phyloP scores from a whole-genome alignment of 2,888 invertebrate genomes.

The Pilophorus perplexus region DNA sequence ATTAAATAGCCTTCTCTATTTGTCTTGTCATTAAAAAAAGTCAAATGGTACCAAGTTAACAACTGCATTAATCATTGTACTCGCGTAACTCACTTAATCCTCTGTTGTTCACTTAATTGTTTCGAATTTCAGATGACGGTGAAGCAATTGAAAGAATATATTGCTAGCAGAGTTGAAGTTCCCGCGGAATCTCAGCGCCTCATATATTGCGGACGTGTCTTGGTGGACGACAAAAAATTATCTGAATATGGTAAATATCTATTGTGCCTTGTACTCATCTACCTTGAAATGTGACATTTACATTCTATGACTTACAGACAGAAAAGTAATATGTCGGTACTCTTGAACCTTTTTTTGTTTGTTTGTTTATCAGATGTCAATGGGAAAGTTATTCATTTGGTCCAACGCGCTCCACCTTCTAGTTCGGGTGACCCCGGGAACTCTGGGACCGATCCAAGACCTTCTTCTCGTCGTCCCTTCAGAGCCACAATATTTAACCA shows the following conservation, averaged over 20 bases:
- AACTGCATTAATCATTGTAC: no score
- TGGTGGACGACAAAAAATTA: constrained; percentile 82
- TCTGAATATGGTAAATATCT: constrained; percentile 75
- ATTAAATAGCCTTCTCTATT: no score
- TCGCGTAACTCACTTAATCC: no score
- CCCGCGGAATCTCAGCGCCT: constrained; percentile 80
- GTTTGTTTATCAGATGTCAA: constrained; percentile 66
- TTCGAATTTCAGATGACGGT: constrained; percentile 74
- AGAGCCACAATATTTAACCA: constrained; percentile 42
- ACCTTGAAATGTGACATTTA: no score
- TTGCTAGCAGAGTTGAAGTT: constrained; percentile 74
- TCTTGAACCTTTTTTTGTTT: not conserved
- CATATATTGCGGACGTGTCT: constrained; percentile 91
- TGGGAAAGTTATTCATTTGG: constrained; percentile 90
- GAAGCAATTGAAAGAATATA: constrained; percentile 74
- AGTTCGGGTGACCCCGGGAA: constrained; percentile 49
- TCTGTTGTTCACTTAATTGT: no score
- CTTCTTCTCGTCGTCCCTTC: constrained; percentile 32
- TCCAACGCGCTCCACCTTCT: constrained; percentile 77
- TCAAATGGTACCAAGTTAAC: no score
- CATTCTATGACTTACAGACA: no score
- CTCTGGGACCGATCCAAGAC: constrained; percentile 37
- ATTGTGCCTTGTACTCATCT: no score
- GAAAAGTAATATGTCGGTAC: no score
- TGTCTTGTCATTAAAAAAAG: no score